phyloP scores from a whole-genome alignment of 2,888 invertebrate species.

The Temnothorax unifasciatus region DNA sequence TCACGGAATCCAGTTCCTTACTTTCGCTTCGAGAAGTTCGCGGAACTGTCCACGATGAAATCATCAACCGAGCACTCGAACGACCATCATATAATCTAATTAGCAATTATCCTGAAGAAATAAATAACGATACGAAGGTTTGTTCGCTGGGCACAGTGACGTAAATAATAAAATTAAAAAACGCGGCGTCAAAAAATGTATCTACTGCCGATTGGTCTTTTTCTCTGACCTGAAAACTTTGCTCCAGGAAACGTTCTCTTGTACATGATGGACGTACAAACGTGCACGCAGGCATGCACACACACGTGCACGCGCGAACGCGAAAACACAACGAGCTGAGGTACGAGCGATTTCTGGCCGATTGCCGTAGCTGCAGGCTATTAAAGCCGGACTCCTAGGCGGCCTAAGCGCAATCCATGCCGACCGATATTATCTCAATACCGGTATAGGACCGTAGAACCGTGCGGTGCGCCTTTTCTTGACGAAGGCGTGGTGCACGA shows the following conservation, averaged over 20 bases:
- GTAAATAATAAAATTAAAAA: not conserved
- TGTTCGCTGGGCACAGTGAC: not conserved
- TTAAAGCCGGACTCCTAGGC: constrained; percentile 64
- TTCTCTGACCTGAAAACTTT: constrained; percentile 62
- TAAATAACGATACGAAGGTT: not conserved
- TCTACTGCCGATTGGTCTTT: constrained; percentile 32
- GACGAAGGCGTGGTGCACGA: constrained; percentile 73
- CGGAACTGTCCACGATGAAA: not conserved
- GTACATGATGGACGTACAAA: not conserved
- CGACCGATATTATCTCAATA: constrained; percentile 67
- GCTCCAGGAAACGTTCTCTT: constrained; percentile 37
- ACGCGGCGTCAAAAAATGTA: not conserved
- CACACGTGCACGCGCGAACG: not conserved
- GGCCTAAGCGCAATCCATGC: constrained; percentile 58
- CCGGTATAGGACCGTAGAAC: constrained; percentile 54
- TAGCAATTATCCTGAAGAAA: not conserved
- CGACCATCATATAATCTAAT: not conserved
- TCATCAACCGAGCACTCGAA: not conserved
- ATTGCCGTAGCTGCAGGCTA: constrained; percentile 62
- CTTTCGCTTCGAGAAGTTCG: not conserved
- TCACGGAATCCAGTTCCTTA: not conserved
- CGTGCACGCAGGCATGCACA: not conserved
- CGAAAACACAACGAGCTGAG: constrained; percentile 43
- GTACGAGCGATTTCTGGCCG: constrained; percentile 65
- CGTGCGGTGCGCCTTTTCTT: constrained; percentile 63